Evolutionary conservation across 1,140 invertebrate species (phyloP).

Genomic region (Neodiprion pinetum): DNA sequence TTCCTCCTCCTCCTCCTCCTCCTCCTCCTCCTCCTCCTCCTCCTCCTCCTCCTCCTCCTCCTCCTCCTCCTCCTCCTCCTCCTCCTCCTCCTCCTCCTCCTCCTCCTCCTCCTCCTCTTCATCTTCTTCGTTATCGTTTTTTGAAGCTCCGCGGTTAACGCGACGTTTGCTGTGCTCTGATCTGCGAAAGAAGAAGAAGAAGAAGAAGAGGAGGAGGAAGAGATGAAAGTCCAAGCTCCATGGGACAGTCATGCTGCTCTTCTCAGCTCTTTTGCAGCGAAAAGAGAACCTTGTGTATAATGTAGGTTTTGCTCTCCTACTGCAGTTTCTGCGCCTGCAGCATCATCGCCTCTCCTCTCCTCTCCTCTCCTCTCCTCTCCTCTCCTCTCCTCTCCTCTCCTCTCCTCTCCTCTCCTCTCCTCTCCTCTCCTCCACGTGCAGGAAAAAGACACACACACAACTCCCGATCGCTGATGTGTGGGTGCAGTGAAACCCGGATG

Average conservation of each 20-base stretch:
- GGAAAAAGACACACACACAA: neutral
- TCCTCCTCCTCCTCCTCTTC: conserved; percentile 9
- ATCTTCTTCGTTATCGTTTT: conserved; percentile 21
- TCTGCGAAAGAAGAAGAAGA: conserved; percentile 14
- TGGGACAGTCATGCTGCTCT: neutral
- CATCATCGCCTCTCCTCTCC: neutral
- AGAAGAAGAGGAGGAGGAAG: conserved; percentile 11
- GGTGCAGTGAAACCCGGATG: conserved; percentile 8
- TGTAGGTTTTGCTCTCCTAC: neutral
- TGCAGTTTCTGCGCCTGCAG: conserved; percentile 1
- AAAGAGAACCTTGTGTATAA: too few species aligned
- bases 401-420: neutral
- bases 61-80: conserved; percentile 7
- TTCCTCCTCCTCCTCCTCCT: neutral
- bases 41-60: neutral
- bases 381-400: neutral
- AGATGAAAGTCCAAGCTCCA: neutral
- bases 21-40: conserved; percentile 11
- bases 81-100: neutral
- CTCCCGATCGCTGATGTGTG: neutral
- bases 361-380: neutral
- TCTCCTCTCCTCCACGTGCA: neutral
- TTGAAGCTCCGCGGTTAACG: neutral
- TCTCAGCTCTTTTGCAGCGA: neutral
- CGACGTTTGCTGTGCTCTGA: conserved; percentile 10